Evolutionary conservation across 1,140 invertebrate genomes (phyloP), one percentile per base, ranked within the genome.

Genomic region (Heliothis virescens): DNA sequence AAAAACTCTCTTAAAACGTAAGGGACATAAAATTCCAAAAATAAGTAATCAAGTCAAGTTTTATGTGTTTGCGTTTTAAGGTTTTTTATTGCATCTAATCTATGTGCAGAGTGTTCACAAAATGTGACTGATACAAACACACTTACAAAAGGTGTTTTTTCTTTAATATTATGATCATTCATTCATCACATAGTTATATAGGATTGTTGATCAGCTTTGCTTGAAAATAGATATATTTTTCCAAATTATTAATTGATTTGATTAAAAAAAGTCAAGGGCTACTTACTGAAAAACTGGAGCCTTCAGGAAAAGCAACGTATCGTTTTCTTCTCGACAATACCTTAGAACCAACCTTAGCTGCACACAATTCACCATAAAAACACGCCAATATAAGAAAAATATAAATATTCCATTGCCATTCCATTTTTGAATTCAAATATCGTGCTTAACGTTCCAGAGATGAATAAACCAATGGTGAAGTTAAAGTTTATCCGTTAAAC

Each of bases 231-330:
- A n/a, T n/a, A n/a, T n/a, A n/a, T n/a, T n/a, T n/a, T n/a, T n/a
- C n/a, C n/a, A n/a, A n/a, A n/a, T n/a, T n/a, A n/a, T n/a, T n/a
- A n/a, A n/a, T n/a, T n/a, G n/a, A n/a, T n/a, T n/a, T n/a, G n/a
- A n/a, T 50, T 1, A 16, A 16, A 26, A 47, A 69, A 15, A 52
- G 29, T 63, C 16, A 47, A 73, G 29, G 62, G 12, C 16, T 34
- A 95, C 96, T 96, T 82, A 97, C 96, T 16, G 96, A 96, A 91
- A 97, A 96, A 89, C 96, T 96, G 10, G 96, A 96, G 41, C 97
- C 97, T 90, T 97, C 96, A 10, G 97, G 97, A 91, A 97, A 97
- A 26, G 96, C 96, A 16, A 97, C 94, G 87, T 97, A 97, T 83
- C 97, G 94, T 82, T 95, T 96, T 81, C 93, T 95, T 50, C 96